Conservation (phyloP, 1,140 invertebrate species). For the Drosophila grimshawi region DNA sequence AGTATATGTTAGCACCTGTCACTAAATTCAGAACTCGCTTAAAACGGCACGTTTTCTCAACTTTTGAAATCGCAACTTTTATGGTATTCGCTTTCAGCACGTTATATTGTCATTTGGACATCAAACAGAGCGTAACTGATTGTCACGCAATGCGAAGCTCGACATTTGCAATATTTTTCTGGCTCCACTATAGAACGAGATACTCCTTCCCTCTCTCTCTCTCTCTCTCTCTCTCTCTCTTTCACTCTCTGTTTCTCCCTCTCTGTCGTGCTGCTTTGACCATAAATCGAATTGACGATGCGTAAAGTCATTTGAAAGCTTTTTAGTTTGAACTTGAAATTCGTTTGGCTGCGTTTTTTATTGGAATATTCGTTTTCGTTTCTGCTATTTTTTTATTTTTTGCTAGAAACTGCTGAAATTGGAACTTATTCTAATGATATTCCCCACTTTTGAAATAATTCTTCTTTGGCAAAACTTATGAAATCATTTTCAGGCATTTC, state of each 20-base stretch:
- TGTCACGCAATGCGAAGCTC: constrained; percentile 59
- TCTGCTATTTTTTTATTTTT: constrained; percentile 7
- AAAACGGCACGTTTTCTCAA: not conserved
- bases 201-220: not conserved
- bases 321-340: constrained; percentile 77
- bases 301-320: constrained; percentile 67
- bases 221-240: not conserved
- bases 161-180: constrained; percentile 22
- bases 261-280: constrained; percentile 45
- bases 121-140: constrained; percentile 76
- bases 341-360: constrained; percentile 25
- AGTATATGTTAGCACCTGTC: not conserved
- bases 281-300: constrained; percentile 73
- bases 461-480: constrained; percentile 38
- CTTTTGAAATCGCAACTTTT: constrained; percentile 14
- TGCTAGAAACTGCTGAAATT: not conserved
- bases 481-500: constrained; percentile 59
- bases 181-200: constrained; percentile 7
- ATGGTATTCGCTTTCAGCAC: constrained; percentile 38
- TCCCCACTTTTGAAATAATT: constrained; percentile 28
- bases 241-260: constrained; percentile 21
- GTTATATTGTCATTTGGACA: constrained; percentile 55
- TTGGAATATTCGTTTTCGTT: not conserved
- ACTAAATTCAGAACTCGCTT: not conserved
- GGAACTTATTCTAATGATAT: constrained; percentile 50